Evolutionary conservation across 2,113 vertebrate genomes (phyloP).

Genomic region (Nerophis ophidion): DNA sequence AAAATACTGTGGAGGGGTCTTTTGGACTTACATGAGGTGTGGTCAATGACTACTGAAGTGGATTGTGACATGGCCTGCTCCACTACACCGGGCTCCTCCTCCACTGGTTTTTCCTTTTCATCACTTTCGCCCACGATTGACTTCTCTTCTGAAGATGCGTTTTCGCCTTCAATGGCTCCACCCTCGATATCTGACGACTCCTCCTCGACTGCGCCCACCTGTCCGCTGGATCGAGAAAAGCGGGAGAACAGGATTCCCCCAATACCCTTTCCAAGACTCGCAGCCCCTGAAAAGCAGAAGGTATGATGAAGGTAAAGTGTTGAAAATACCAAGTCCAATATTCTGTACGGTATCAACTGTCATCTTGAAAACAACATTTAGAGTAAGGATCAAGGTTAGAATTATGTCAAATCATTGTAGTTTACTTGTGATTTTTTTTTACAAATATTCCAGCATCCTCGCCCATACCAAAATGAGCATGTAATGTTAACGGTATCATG

Average conservation of each 20-base stretch:
- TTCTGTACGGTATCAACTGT: neutral
- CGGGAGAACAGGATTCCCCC: slow-evolving; percentile 93
- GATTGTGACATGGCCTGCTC: slow-evolving; percentile 70
- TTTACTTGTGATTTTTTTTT: no score
- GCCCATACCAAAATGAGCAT: no score
- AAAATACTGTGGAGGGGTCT: no score
- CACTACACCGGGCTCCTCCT: slow-evolving; percentile 55
- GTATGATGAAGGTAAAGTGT: neutral
- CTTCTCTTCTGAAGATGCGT: slow-evolving; percentile 21
- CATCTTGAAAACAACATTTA: no score
- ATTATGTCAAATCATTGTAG: no score
- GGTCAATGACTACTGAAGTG: slow-evolving; percentile 78
- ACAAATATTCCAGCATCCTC: no score
- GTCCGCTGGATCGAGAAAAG: slow-evolving; percentile 81
- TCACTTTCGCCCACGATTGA: slow-evolving; percentile 25
- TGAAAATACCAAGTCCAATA: neutral
- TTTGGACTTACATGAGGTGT: slow-evolving; percentile 73
- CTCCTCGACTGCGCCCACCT: slow-evolving; percentile 69
- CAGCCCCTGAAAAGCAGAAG: slow-evolving; percentile 75
- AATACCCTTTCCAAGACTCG: slow-evolving; percentile 91
- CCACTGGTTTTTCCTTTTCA: slow-evolving; percentile 68
- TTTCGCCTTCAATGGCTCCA: slow-evolving; percentile 61
- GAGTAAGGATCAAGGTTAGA: no score
- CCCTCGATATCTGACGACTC: slow-evolving; percentile 59
- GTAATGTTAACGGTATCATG: no score